Conservation (phyloP, 2,113 vertebrate species). For the Natator depressus region DNA sequence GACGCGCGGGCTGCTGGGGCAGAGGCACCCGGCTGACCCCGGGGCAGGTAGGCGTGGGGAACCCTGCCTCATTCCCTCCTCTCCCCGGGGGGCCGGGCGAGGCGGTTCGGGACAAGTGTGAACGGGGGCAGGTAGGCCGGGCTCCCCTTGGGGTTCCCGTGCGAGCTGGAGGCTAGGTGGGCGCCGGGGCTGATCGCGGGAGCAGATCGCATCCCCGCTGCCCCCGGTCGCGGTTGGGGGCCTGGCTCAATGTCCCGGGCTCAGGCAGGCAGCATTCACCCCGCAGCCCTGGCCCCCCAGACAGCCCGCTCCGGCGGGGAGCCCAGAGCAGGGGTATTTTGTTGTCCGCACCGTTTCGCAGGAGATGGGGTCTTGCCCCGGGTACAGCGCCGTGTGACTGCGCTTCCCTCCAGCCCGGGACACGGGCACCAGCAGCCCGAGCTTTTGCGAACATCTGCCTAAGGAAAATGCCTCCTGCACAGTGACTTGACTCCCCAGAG, state of each 20-base stretch:
- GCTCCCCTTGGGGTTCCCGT: no score
- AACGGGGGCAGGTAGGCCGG: not conserved
- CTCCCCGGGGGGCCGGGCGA: not conserved
- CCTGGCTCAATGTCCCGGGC: not conserved
- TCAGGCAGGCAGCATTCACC: fast-evolving
- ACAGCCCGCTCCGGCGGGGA: no score
- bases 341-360: no score
- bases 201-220: no score
- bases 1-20: not conserved
- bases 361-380: not conserved
- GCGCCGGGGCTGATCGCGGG: not conserved
- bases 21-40: not conserved
- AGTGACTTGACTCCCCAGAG: not conserved
- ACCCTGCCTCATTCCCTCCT: not conserved
- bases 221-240: not conserved
- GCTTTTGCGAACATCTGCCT: not conserved
- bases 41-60: not conserved
- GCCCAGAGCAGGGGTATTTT: not conserved
- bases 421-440: not conserved
- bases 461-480: not conserved
- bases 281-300: no score
- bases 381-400: not conserved
- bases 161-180: not conserved
- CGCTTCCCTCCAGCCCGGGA: not conserved
- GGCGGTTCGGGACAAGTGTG: not conserved